These are phyloP conservation scores for Carcharodon carcharias DNA, from an alignment of 2,797 vertebrate genomes.

Conservation along the genomic window DNA sequence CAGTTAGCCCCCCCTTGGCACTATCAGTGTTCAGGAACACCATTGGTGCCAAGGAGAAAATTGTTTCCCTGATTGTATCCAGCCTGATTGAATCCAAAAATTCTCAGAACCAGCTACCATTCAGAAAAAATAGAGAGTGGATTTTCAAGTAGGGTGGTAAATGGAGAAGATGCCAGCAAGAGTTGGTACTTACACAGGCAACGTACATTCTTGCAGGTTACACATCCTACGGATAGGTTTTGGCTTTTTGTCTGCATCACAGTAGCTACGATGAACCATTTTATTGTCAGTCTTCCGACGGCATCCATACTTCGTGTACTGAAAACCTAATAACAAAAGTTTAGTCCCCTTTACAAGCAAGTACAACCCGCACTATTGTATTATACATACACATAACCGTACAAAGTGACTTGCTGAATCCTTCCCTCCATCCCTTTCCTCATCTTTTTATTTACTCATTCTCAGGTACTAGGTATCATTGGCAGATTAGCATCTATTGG, in stretches of 20 bases:
- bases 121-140: not conserved
- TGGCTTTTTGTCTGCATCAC: conserved; percentile 84
- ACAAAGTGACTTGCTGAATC: not conserved
- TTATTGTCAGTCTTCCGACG: conserved; percentile 86
- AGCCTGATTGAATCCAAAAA: not conserved
- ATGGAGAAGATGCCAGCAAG: not conserved
- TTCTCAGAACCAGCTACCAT: not conserved
- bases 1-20: not conserved
- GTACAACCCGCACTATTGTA: conserved; percentile 3
- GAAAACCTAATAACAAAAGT: conserved; percentile 64
- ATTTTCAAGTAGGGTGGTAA: not conserved
- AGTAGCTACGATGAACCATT: conserved; percentile 87
- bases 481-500: not conserved
- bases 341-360: not conserved
- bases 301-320: conserved; percentile 93
- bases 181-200: conserved; percentile 75
- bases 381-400: not conserved
- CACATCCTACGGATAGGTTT: conserved; percentile 94
- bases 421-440: not conserved
- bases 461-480: not conserved
- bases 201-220: conserved; percentile 86
- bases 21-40: not conserved
- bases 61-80: not conserved
- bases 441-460: not conserved
- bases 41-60: not conserved